These are phyloP conservation scores for Ennomos fuscantarius DNA, from an alignment of 2,888 invertebrate genomes.

Conservation along the genomic window DNA sequence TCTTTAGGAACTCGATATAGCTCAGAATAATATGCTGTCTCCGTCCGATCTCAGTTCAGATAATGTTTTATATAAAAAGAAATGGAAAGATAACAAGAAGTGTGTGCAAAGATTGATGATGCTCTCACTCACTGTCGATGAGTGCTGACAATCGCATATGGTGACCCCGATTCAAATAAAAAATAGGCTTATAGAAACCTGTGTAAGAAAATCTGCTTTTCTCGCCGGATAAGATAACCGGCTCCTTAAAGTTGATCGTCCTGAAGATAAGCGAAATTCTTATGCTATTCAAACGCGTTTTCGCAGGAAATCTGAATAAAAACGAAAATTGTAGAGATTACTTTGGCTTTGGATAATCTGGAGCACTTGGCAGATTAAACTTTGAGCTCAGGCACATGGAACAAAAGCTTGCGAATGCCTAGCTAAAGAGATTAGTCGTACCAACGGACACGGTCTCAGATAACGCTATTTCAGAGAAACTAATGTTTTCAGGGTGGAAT, in stretches of 20 bases:
- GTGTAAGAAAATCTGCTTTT: slow-evolving; percentile 25
- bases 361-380: slow-evolving; percentile 31
- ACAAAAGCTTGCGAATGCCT: slow-evolving; percentile 30
- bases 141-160: slow-evolving; percentile 45
- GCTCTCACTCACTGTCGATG: slow-evolving; percentile 44
- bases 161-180: slow-evolving; percentile 37
- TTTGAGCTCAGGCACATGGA: slow-evolving; percentile 23
- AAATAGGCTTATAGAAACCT: slow-evolving; percentile 15
- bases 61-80: slow-evolving; percentile 22
- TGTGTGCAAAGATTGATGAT: slow-evolving; percentile 51
- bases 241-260: slow-evolving; percentile 21
- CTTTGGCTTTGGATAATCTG: slow-evolving; percentile 24
- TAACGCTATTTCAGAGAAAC: slow-evolving; percentile 9
- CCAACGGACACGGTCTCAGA: slow-evolving; percentile 8
- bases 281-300: slow-evolving; percentile 10
- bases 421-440: slow-evolving; percentile 24
- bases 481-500: slow-evolving; percentile 4
- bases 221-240: slow-evolving; percentile 23
- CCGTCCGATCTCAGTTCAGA: slow-evolving; percentile 16
- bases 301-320: slow-evolving; percentile 18
- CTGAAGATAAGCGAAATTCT: slow-evolving; percentile 17
- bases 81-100: slow-evolving; percentile 41
- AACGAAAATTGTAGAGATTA: slow-evolving; percentile 24
- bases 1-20: slow-evolving; percentile 1
- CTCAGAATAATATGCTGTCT: slow-evolving; percentile 15